Base-by-base conservation (phyloP, 37 sponge, comb jelly and placozoan genomes). In the Tethya wilhelma region DNA sequence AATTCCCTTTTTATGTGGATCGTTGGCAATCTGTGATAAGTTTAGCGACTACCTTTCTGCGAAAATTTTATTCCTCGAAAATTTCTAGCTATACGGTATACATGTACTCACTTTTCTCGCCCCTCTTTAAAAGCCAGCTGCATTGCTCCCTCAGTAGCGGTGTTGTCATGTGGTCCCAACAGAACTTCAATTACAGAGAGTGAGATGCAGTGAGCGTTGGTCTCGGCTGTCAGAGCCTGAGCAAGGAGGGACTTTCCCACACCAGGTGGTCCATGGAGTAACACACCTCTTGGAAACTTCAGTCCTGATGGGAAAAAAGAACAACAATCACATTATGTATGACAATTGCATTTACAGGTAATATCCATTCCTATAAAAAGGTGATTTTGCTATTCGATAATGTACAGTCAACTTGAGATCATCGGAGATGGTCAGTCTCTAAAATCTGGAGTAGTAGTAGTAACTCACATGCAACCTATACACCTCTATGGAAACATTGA, bases 181-280 rank as follows among this genome's bases (percentile, higher is more conserved):
- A 76, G 36, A 0, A 90, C 38, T 19, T 90, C 76, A 19, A 59
- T 36, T 3, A 64, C 69, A 28, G 45, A 60, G 12, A 79, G 44
- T 37, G 39, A 8, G 2, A 80, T 29, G 12, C 25, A 19, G 46
- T 81, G 76, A 0, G 65, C 74, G 19, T 19, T 2, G 43, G 57
- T 69, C 20, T 82, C 71, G 19, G 1, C 20, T 4, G 56, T 11
- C 25, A 87, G 28, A 28, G 84, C 88, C n/a, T 28, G 26, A 22
- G 88, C 89, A 1, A 91, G 68, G 23, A 91, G 84, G 11, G 79
- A 60, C 59, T 91, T 91, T n/a, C 92, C 92, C 29, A 79, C 80
- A 32, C 92, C 92, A 26, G 88, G 30, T 1, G 73, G 84, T 1
- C 92, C 92, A 64, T 91, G 44, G 8, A 91, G 79, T 28, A 91